Conservation (phyloP, 2,888 invertebrate species). For the Harpalus rubripes region DNA sequence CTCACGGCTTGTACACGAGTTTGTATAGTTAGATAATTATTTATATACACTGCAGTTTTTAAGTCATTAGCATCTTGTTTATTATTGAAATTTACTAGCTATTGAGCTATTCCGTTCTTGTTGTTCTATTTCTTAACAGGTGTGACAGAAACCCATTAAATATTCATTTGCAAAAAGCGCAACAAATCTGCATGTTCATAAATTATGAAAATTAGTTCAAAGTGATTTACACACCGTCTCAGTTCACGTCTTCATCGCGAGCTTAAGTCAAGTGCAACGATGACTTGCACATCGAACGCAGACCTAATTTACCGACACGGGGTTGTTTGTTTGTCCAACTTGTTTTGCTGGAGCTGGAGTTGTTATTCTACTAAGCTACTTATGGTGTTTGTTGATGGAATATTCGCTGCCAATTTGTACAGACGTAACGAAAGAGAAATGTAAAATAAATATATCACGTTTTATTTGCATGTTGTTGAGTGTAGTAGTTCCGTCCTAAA, state of each 20-base stretch:
- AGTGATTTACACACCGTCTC: slow-evolving; percentile 23
- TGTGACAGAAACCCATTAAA: slow-evolving; percentile 14
- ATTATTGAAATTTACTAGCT: no score
- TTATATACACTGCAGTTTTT: no score
- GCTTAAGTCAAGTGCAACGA: neutral
- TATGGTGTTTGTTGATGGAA: slow-evolving; percentile 9
- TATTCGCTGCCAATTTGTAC: slow-evolving; percentile 4
- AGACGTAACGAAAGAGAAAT: no score
- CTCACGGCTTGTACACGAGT: no score
- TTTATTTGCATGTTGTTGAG: no score
- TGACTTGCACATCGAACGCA: slow-evolving; percentile 24
- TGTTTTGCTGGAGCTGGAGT: neutral
- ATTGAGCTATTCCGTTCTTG: neutral
- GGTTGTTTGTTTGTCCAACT: slow-evolving; percentile 14
- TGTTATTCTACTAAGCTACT: slow-evolving; percentile 4
- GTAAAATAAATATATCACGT: no score
- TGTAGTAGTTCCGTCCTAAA: no score
- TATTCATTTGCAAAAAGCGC: slow-evolving; percentile 4
- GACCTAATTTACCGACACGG: slow-evolving; percentile 46
- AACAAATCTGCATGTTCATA: slow-evolving; percentile 1
- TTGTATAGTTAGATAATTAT: no score
- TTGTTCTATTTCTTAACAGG: neutral
- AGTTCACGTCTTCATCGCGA: neutral
- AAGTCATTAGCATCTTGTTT: no score
- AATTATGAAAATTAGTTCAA: slow-evolving; percentile 34